These are phyloP conservation scores for Capricornis sumatraensis DNA, from an alignment of 2,113 vertebrate genomes.

Conservation along the genomic window DNA sequence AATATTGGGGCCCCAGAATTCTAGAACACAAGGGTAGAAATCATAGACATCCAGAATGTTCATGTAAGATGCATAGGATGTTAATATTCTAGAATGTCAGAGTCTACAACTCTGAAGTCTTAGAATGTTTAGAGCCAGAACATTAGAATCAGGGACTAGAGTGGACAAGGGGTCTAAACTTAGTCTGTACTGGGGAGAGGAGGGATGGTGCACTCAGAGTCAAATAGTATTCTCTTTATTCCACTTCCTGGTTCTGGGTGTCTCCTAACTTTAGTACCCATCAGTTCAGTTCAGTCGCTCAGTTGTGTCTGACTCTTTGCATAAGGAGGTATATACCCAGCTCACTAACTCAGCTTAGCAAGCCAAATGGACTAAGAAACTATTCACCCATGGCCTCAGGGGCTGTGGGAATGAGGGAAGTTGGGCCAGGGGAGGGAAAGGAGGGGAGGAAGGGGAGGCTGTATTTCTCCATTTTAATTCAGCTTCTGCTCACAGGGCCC, in stretches of 20 bases:
- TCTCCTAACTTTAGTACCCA: neutral
- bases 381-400: neutral
- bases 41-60: neutral
- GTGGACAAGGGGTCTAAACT: neutral
- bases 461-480: constrained; percentile 62
- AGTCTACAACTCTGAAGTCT: neutral
- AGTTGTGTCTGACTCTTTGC: neutral
- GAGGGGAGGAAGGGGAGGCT: neutral
- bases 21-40: neutral
- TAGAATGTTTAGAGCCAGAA: neutral
- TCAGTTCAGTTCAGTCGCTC: neutral
- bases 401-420: neutral
- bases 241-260: neutral
- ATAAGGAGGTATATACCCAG: neutral
- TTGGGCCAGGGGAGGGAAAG: neutral
- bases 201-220: neutral
- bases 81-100: neutral
- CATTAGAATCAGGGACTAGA: neutral
- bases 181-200: rapidly evolving
- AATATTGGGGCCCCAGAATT: neutral
- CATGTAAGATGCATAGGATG: neutral
- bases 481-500: constrained; percentile 50
- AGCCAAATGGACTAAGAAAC: neutral
- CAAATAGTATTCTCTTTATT: neutral
- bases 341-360: neutral